Conservation (phyloP, 2,113 vertebrate species). For the Charadrius vociferus region DNA sequence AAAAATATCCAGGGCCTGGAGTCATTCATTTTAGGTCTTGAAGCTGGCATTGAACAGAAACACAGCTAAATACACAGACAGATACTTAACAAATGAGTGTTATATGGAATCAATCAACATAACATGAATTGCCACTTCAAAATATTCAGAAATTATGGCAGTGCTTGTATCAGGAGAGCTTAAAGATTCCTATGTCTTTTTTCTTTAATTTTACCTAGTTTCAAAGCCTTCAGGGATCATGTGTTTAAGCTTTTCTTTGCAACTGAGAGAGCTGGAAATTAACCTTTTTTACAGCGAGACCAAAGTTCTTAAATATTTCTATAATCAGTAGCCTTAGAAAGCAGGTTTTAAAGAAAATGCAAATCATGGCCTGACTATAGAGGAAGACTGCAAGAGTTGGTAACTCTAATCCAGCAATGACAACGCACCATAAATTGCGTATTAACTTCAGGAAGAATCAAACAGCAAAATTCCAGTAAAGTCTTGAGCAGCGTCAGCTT, state of each 20-base stretch:
- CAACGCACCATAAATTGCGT: neutral
- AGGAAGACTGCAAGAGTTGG: neutral
- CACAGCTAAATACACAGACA: neutral
- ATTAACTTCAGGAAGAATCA: neutral
- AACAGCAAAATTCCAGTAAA: neutral
- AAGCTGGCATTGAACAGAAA: neutral
- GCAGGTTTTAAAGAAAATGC: neutral
- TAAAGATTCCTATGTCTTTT: neutral
- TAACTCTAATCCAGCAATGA: neutral
- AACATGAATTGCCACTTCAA: neutral
- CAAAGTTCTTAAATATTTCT: neutral
- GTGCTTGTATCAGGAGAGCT: neutral
- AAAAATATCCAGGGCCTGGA: neutral
- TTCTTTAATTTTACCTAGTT: slow-evolving; percentile 10
- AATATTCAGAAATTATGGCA: neutral
- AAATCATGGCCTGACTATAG: neutral
- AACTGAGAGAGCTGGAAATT: neutral
- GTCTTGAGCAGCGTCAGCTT: neutral
- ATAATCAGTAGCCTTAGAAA: neutral
- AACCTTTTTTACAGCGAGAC: slow-evolving; percentile 3
- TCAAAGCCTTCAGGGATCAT: neutral
- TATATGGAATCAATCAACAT: neutral
- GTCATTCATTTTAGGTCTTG: neutral
- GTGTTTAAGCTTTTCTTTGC: slow-evolving; percentile 8
- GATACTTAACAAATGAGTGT: neutral